Conservation (phyloP, 2,113 vertebrate species). For the Capra hircus region DNA sequence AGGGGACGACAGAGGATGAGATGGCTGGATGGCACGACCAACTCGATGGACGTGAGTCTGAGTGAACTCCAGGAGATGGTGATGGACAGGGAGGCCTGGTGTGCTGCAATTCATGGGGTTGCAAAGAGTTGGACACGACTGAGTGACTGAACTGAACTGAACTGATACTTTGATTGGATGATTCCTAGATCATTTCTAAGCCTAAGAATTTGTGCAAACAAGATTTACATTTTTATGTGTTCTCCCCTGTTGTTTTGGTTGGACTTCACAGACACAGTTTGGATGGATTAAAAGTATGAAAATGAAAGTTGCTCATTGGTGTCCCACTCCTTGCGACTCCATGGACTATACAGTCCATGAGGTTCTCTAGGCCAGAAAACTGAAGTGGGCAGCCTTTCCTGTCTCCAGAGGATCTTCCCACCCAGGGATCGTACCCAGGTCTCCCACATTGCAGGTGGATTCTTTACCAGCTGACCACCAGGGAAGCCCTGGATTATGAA, state of each 20-base stretch:
- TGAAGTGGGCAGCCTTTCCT: neutral
- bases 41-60: too few species aligned
- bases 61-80: too few species aligned
- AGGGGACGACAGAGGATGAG: too few species aligned
- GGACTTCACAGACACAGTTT: neutral
- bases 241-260: neutral
- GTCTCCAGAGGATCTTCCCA: neutral
- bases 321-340: rapidly evolving
- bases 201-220: neutral
- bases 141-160: too few species aligned
- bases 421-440: rapidly evolving
- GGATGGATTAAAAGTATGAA: neutral
- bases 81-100: too few species aligned
- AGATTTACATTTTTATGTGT: neutral
- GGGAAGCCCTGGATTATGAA: neutral
- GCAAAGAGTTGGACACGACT: too few species aligned
- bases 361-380: neutral
- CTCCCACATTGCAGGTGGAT: neutral
- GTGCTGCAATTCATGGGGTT: too few species aligned
- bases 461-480: neutral
- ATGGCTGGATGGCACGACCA: too few species aligned
- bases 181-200: neutral
- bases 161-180: neutral
- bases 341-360: neutral
- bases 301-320: neutral